phyloP scores from a whole-genome alignment of 2,797 vertebrate genomes.

The Gallinago nigripennis region DNA sequence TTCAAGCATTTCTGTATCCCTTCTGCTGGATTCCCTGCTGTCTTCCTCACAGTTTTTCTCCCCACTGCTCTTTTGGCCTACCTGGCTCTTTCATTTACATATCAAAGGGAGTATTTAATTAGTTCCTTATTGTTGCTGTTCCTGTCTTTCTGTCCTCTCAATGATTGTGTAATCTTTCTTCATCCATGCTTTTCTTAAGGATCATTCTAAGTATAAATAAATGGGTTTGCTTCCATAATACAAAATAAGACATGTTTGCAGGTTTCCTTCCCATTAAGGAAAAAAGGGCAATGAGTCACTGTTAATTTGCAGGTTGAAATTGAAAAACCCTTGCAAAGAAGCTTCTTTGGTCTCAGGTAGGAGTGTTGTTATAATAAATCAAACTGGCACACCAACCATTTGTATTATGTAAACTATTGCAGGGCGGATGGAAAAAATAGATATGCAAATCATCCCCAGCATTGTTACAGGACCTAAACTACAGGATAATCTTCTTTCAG shows the following conservation, averaged over 20 bases:
- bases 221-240: background rate
- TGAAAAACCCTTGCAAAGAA: background rate
- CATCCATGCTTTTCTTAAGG: background rate
- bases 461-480: background rate
- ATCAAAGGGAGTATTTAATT: slow-evolving; percentile 26
- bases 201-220: background rate
- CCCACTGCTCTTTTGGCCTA: background rate
- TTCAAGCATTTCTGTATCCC: background rate
- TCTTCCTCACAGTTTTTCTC: background rate
- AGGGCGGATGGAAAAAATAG: background rate
- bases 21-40: background rate
- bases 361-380: background rate
- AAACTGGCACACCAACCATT: background rate
- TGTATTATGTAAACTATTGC: background rate
- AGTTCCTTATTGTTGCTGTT: background rate
- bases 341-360: background rate
- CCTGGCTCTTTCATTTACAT: background rate
- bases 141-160: background rate
- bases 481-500: background rate
- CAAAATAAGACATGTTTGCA: background rate
- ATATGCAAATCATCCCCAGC: background rate
- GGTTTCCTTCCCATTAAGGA: background rate
- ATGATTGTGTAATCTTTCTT: background rate
- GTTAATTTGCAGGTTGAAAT: background rate
- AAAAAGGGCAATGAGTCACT: background rate